Conservation (phyloP, 1,140 invertebrate species). For the Caenorhabditis inopinata region DNA sequence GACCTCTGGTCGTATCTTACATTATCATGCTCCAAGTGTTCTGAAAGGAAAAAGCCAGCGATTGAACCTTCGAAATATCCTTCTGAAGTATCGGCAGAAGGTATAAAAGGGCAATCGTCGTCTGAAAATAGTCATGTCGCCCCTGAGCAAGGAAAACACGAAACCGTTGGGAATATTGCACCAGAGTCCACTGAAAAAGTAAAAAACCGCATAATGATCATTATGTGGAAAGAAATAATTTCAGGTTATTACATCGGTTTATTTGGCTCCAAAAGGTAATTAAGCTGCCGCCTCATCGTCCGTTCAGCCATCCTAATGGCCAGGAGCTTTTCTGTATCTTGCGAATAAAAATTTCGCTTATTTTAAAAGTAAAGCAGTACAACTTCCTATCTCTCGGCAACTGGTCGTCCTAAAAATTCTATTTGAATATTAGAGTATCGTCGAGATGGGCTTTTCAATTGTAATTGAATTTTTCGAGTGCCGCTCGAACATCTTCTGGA, state of each 20-base stretch:
- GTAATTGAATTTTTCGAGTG: constrained; percentile 52
- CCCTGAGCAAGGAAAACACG: not conserved
- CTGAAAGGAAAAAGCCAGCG: not conserved
- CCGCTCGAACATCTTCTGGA: not conserved
- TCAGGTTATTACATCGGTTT: not conserved
- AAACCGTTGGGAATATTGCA: not conserved
- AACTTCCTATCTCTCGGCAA: too few species aligned
- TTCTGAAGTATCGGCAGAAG: not conserved
- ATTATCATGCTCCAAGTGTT: not conserved
- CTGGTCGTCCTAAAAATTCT: constrained; percentile 44
- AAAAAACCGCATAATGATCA: too few species aligned
- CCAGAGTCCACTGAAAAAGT: constrained; percentile 2
- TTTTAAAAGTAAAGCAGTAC: too few species aligned
- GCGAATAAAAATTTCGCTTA: too few species aligned
- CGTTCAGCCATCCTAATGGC: not conserved
- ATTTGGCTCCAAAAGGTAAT: not conserved
- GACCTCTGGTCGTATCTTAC: not conserved
- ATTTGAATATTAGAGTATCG: constrained; percentile 47
- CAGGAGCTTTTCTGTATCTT: not conserved
- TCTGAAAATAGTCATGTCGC: not conserved
- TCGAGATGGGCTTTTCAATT: constrained; percentile 47
- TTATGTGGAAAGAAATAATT: not conserved
- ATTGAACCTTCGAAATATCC: not conserved
- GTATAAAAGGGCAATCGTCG: not conserved
- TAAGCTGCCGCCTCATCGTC: not conserved